Evolutionary conservation across 2,797 vertebrate genomes (phyloP), one percentile per base, ranked within the genome.

Genomic region (Phrynocephalus forsythii): DNA sequence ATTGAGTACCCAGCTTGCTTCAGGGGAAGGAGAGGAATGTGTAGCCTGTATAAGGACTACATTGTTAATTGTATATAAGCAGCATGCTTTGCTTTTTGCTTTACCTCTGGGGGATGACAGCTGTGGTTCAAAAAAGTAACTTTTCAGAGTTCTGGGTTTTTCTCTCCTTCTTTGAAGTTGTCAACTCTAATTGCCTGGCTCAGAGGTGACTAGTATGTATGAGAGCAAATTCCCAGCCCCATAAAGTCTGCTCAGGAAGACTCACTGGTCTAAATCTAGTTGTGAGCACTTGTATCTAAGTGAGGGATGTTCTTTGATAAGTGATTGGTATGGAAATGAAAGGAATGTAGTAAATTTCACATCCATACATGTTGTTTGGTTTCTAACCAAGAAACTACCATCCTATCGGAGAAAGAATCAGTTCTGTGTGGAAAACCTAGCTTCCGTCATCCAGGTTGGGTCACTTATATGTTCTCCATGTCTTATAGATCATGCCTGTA

Each of bases 21-120:
- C 38, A 44, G 38, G 38, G 38, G 38, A 44, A 44, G 38, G 38
- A 44, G 38, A 44, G 38, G 38, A 44, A 44, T 44, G 38, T 44
- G 38, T 44, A 44, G 38, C 38, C 38, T 44, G 38, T 44, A 44
- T 44, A 44, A 44, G 38, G 38, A 44, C 38, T 44, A 44, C 38
- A 44, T 44, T 44, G 3, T 44, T 44, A 44, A 44, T 44, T 44
- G 38, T 44, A 44, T 44, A 44, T 44, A 44, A 44, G 38, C 38
- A 44, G 38, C 38, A 44, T 44, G 38, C 38, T 44, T 44, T 44
- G 38, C 38, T 44, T 44, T 44, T 44, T 44, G 38, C 38, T 86
- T 90, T 28, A 15, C 82, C 93, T 84, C 87, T 33, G 83, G 28
- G 82, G 60, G 79, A 38, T 60, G 75, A 15, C 15, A 73, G 33